These are phyloP conservation scores for Halichondria panicea DNA, from an alignment of 37 sponge, comb jelly and placozoan genomes.

Conservation along the genomic window DNA sequence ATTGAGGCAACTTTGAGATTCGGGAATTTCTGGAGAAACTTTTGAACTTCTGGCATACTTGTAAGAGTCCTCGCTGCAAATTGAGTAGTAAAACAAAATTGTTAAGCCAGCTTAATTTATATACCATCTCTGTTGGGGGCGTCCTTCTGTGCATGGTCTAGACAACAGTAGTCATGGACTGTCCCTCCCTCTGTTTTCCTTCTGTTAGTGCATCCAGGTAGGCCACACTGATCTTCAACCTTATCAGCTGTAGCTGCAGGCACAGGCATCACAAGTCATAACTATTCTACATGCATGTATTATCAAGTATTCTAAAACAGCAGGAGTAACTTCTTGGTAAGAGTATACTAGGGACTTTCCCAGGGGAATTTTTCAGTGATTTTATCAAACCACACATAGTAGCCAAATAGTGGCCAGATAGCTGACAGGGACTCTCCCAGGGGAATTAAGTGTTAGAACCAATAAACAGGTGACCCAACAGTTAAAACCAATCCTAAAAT, in stretches of 20 bases:
- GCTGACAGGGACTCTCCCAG: too few species aligned
- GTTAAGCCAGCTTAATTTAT: too few species aligned
- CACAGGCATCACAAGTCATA: constrained; percentile 2
- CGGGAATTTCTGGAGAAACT: constrained; percentile 51
- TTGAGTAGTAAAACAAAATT: too few species aligned
- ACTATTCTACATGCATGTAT: too few species aligned
- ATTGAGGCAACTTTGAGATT: constrained; percentile 48
- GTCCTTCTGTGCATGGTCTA: constrained; percentile 58
- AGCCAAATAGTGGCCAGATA: too few species aligned
- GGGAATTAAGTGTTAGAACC: too few species aligned
- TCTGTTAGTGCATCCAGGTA: constrained; percentile 55
- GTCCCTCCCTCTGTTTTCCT: constrained; percentile 30
- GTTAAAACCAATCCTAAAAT: background rate
- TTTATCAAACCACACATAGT: too few species aligned
- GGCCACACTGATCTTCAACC: constrained; percentile 61
- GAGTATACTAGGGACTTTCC: too few species aligned
- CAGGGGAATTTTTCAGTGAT: too few species aligned
- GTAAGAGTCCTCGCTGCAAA: constrained; percentile 44
- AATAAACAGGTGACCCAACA: too few species aligned
- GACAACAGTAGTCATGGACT: constrained; percentile 70
- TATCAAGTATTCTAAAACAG: too few species aligned
- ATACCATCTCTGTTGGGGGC: constrained; percentile 60
- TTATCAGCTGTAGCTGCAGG: constrained; percentile 28
- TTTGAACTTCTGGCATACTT: constrained; percentile 41
- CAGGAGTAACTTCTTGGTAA: too few species aligned